A percentile compares a stretch with the other conserved stretches of the same genome.
Evolutionary conservation across 2,797 vertebrate genomes (phyloP).

Genomic region (Halcyon chelicuti): DNA sequence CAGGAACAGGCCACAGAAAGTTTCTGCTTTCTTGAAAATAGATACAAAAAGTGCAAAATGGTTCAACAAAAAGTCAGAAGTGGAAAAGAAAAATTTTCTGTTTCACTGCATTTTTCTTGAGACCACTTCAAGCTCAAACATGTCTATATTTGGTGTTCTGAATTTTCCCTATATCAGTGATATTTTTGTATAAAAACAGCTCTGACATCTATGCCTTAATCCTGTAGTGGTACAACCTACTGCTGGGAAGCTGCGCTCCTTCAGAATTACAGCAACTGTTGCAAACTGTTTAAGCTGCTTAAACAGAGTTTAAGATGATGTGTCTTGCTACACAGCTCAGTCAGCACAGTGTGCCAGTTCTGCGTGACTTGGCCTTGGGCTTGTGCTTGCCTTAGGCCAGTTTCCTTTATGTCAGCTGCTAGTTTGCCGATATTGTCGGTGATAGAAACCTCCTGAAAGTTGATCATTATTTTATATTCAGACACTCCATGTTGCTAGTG

Average conservation of each 20-base stretch:
- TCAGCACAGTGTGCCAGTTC: background rate
- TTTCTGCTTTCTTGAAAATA: background rate
- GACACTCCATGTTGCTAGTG: background rate
- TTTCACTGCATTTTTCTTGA: background rate
- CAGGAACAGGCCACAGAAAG: background rate
- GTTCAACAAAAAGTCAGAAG: background rate
- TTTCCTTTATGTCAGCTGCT: background rate
- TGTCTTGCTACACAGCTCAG: background rate
- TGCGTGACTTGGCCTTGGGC: background rate
- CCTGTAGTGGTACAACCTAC: background rate
- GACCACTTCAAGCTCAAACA: background rate
- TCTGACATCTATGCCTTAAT: background rate
- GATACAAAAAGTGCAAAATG: background rate
- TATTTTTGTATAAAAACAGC: background rate
- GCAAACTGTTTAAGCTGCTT: background rate
- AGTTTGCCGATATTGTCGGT: background rate
- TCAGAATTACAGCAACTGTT: background rate
- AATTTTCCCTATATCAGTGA: background rate
- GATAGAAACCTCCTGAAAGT: background rate
- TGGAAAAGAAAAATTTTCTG: background rate
- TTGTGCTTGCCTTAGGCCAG: background rate
- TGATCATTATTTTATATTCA: background rate
- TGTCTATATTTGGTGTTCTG: background rate
- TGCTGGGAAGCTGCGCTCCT: background rate
- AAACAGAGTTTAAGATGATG: background rate